Conservation (phyloP, 2,888 invertebrate genomes). For the Meta bourneti region DNA sequence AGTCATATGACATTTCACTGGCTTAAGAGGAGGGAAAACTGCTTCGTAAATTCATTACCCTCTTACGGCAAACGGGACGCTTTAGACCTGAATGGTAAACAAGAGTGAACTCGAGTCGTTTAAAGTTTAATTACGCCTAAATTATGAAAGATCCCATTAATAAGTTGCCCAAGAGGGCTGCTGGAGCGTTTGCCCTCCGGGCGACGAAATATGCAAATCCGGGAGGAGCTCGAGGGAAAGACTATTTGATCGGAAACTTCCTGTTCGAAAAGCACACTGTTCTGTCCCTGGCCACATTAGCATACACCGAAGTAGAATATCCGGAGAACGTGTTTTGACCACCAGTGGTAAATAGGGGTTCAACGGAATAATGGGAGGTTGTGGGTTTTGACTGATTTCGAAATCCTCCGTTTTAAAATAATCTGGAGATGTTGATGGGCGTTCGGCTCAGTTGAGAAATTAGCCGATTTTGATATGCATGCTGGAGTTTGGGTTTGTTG, state of each 20-base stretch:
- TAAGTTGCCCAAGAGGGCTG: constrained; percentile 31
- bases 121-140: constrained; percentile 66
- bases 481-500: too few species aligned
- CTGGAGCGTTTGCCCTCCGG: constrained; percentile 2
- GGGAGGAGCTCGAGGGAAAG: constrained; percentile 29
- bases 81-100: constrained; percentile 2
- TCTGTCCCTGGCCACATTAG: constrained; percentile 21
- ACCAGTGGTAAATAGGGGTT: neutral
- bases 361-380: too few species aligned
- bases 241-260: constrained; percentile 49
- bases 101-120: constrained; percentile 32
- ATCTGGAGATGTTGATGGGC: too few species aligned
- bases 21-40: constrained; percentile 10
- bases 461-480: neutral
- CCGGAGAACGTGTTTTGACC: neutral
- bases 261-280: constrained; percentile 3
- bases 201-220: constrained; percentile 41
- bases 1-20: constrained; percentile 5
- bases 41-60: constrained; percentile 48
- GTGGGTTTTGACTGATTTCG: too few species aligned
- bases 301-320: constrained; percentile 28
- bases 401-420: too few species aligned
- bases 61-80: constrained; percentile 32
- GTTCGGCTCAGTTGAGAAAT: neutral
- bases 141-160: constrained; percentile 58